Conservation (phyloP, 2,888 invertebrate genomes). For the Lasioglossum lativentre region DNA sequence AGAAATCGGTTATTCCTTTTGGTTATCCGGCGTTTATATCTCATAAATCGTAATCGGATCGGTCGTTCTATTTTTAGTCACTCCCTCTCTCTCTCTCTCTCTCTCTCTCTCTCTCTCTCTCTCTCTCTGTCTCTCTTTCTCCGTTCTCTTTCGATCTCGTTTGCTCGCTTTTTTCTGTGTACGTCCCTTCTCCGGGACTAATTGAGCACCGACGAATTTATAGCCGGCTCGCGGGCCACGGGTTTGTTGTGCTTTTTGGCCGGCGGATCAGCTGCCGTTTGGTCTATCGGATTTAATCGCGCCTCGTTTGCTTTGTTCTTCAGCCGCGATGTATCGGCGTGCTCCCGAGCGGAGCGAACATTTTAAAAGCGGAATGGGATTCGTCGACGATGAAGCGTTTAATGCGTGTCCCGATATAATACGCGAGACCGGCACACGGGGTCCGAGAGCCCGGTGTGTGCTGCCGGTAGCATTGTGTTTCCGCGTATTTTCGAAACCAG, state of each 20-base stretch:
- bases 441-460: neutral
- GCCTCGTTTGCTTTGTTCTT: slow-evolving; percentile 47
- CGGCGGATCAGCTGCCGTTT: slow-evolving; percentile 35
- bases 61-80: neutral
- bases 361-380: slow-evolving; percentile 36
- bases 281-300: slow-evolving; percentile 43
- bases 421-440: neutral
- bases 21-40: slow-evolving; percentile 12
- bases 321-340: slow-evolving; percentile 18
- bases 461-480: slow-evolving; percentile 12
- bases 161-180: neutral
- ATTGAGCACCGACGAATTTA: slow-evolving; percentile 38
- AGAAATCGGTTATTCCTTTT: slow-evolving; percentile 32
- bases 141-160: neutral
- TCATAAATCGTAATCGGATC: slow-evolving; percentile 7
- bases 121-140: neutral
- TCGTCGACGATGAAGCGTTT: slow-evolving; percentile 44
- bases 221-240: slow-evolving; percentile 13
- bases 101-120: neutral
- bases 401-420: slow-evolving; percentile 44
- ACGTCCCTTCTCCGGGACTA: slow-evolving; percentile 9
- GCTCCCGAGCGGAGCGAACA: slow-evolving; percentile 18
- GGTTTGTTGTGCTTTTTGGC: slow-evolving; percentile 21
- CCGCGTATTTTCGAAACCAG: slow-evolving; percentile 13
- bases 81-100: neutral